Evolutionary conservation across 1,140 invertebrate species (phyloP), one percentile per base, ranked within the genome.

Genomic region (Atta colombica): DNA sequence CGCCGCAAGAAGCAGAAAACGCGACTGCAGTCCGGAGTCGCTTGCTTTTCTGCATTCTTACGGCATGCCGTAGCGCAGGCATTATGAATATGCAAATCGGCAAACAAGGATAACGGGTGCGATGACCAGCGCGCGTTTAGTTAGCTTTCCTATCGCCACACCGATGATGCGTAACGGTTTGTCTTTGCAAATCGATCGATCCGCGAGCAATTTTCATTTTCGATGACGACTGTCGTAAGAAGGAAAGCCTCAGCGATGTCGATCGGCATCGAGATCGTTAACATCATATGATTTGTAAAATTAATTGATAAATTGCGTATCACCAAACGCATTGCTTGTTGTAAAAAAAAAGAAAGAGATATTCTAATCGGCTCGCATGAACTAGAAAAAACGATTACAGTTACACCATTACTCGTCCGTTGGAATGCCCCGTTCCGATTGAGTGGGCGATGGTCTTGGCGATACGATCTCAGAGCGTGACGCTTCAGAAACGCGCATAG

Each of bases 31-130:
- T 82, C 69, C 85, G 49, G 25, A 91, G 69, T 74, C 77, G 84
- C 65, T 80, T 77, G 86, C 71, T 87, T 91, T 89, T 88, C 91
- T 88, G 88, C 90, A 89, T 91, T 92, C 91, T 90, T 88, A 78
- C 68, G 66, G 45, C 84, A 90, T 88, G 87, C 80, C 88, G 72
- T 82, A 82, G 86, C 75, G 86, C 77, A 82, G 72, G 69, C 86
- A 90, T 88, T 89, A 92, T 91, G 85, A 91, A 89, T 91, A 91
- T 92, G 92, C 90, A 91, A 92, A 92, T 91, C 78, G 60, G 87
- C 86, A 65, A 87, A 85, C 87, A 85, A 90, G 90, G 89, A 92
- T 90, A 90, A 87, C 91, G 87, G 85, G 85, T 88, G 85, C 90
- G 86, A 91, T 89, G 92, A 92, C 91, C 92, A 90, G 82, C 51